A percentile compares a stretch with the other conserved stretches of the same genome.
Evolutionary conservation across 1,140 invertebrate species (phyloP).

Genomic region (Maniola jurtina): DNA sequence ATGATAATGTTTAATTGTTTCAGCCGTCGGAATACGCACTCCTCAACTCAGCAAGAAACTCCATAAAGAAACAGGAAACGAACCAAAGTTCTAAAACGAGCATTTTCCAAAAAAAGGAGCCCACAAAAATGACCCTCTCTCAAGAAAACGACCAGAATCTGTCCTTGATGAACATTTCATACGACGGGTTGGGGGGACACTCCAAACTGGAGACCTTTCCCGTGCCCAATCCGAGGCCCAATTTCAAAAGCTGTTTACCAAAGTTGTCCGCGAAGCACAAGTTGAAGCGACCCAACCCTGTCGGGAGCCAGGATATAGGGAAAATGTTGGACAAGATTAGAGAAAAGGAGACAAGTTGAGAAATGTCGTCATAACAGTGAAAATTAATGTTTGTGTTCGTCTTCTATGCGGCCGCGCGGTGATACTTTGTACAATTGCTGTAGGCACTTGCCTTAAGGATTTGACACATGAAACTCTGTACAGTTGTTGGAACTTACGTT

Average conservation of each 20-base stretch:
- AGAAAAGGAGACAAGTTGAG: too few species aligned
- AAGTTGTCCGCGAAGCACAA: slow-evolving; percentile 55
- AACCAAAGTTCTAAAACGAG: slow-evolving; percentile 33
- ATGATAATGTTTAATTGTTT: slow-evolving; percentile 23
- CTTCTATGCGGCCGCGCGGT: too few species aligned
- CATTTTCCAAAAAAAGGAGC: slow-evolving; percentile 56
- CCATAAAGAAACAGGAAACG: slow-evolving; percentile 22
- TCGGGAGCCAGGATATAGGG: slow-evolving; percentile 1
- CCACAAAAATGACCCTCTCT: slow-evolving; percentile 33
- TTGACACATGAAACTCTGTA: too few species aligned
- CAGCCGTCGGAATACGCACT: slow-evolving; percentile 60
- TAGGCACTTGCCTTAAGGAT: too few species aligned
- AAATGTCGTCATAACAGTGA: too few species aligned
- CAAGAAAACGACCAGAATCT: slow-evolving; percentile 35
- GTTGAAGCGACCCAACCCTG: slow-evolving; percentile 42
- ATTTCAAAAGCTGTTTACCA: slow-evolving; percentile 42
- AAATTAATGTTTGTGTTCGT: too few species aligned
- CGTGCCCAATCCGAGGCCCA: slow-evolving; percentile 35
- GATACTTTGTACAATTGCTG: too few species aligned
- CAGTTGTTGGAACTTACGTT: too few species aligned
- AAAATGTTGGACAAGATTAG: slow-evolving; percentile 1
- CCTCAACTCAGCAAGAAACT: slow-evolving; percentile 41
- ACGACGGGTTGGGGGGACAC: slow-evolving; percentile 69
- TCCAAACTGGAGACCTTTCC: slow-evolving; percentile 65
- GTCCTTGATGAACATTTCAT: slow-evolving; percentile 47